Percentiles rank a stretch among this genome's conserved stretches.
phyloP scores from a whole-genome alignment of 1,140 invertebrate genomes.

The Drosophila leontia region DNA sequence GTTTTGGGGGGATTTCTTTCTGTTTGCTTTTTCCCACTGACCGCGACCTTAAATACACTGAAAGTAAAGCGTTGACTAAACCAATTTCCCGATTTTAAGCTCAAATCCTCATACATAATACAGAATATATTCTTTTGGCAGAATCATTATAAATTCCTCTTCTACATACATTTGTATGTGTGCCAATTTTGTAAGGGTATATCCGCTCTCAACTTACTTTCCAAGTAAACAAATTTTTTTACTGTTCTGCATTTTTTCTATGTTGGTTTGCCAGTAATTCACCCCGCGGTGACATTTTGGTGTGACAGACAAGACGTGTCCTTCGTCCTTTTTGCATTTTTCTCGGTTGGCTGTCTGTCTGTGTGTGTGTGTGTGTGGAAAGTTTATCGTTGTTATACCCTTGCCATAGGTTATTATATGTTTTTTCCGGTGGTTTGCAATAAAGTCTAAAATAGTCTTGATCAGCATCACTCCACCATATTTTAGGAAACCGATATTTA shows the following conservation, averaged over 20 bases:
- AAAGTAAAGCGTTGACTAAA: neutral
- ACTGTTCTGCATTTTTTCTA: constrained; percentile 58
- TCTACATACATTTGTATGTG: neutral
- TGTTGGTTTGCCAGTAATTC: constrained; percentile 75
- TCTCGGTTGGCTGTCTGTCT: constrained; percentile 35
- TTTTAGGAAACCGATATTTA: too few species aligned
- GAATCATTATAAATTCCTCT: neutral
- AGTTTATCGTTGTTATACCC: constrained; percentile 77
- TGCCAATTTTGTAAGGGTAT: constrained; percentile 9
- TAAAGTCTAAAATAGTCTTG: too few species aligned
- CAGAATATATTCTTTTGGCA: neutral
- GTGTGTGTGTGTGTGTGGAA: constrained; percentile 40
- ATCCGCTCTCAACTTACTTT: constrained; percentile 1
- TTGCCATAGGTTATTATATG: neutral
- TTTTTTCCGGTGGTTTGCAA: neutral
- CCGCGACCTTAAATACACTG: constrained; percentile 40
- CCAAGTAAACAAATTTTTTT: constrained; percentile 23
- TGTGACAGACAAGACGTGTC: constrained; percentile 84
- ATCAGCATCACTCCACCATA: too few species aligned
- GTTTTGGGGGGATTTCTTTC: constrained; percentile 47
- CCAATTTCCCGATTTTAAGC: too few species aligned
- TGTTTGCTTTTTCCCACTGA: constrained; percentile 22
- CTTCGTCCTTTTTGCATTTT: constrained; percentile 73
- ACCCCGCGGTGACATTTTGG: constrained; percentile 83
- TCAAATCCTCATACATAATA: neutral